Percentiles rank a stretch among this genome's conserved stretches.
phyloP scores from a whole-genome alignment of 2,888 invertebrate species.

The Sesamia inferens region DNA sequence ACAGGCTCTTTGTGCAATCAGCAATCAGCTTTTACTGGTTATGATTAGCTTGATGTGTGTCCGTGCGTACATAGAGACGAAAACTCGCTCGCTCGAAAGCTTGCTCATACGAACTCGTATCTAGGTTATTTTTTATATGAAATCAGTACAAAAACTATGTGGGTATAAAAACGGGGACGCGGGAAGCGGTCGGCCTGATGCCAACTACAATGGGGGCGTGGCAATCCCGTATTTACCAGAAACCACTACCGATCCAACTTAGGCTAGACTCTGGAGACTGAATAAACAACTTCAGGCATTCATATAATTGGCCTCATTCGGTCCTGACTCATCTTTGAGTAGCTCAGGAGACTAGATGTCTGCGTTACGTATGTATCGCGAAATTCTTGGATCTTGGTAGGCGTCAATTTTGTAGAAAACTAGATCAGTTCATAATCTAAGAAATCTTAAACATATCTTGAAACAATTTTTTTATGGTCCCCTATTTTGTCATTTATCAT shows the following conservation, averaged over 20 bases:
- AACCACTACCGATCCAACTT: slow-evolving; percentile 45
- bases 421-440: neutral
- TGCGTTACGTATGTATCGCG: neutral
- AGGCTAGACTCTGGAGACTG: slow-evolving; percentile 29
- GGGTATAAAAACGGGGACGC: slow-evolving; percentile 46
- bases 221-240: slow-evolving; percentile 44
- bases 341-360: slow-evolving; percentile 17
- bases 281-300: slow-evolving; percentile 57
- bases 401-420: neutral
- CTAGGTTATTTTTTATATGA: slow-evolving; percentile 55
- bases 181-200: slow-evolving; percentile 56
- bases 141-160: slow-evolving; percentile 52
- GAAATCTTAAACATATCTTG: neutral
- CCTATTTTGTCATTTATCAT: neutral
- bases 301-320: slow-evolving; percentile 47
- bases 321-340: slow-evolving; percentile 17
- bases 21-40: too few relatives aligned
- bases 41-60: too few relatives aligned
- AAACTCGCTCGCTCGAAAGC: slow-evolving; percentile 15
- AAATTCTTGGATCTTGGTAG: neutral
- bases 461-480: too few relatives aligned
- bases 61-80: slow-evolving; percentile 4
- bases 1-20: too few relatives aligned
- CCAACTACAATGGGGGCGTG: slow-evolving; percentile 62
- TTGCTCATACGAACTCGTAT: slow-evolving; percentile 34